Evolutionary conservation across 1,140 invertebrate genomes (phyloP), one percentile per base, ranked within the genome.

Genomic region (Condylostylus longicornis): DNA sequence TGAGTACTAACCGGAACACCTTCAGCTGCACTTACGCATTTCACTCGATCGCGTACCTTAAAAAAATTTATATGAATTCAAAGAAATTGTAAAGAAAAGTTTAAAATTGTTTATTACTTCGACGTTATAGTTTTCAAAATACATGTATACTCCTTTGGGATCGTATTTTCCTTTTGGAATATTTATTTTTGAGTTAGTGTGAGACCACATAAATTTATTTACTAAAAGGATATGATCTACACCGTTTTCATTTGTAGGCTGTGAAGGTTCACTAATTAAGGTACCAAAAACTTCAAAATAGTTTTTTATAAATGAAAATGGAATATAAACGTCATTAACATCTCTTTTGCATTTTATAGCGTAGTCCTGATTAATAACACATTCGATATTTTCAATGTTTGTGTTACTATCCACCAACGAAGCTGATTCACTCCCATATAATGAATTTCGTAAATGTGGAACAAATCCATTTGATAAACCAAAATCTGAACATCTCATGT

Each of bases 41-140:
- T 94, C 0, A 98, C 93, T 32, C 93, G 65, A 48, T 96, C 90
- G 25, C 94, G 69, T 1, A 70, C 53, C 44, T 45, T 19, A 40
- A 37, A 15, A 23, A 19, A 21, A 8, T 22, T 34, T 8, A 13
- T 21, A 34, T 3, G 18, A 41, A 37, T 25, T 4, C 12, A 35
- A 38, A 15, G 17, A 10, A 25, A n/a, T 22, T 35, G 19, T 25
- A 23, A 23, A 22, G 22, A 10, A 9, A 22, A 13, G 5, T 13
- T 23, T 14, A 14, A 13, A 14, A 6, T 7, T 7, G 5, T 23
- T 7, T 5, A 35, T 20, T 39, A 81, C 80, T 66, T 97, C 93
- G 0, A 97, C 93, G 63, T 95, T 95, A 60, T 96, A 98, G 60
- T 93, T 90, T 53, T 93, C 88, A 67, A 98, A 97, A 43, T 90